A percentile compares a stretch with the other conserved stretches of the same genome.
phyloP scores from a whole-genome alignment of 2,797 vertebrate genomes.

The Chromobotia macracanthus region DNA sequence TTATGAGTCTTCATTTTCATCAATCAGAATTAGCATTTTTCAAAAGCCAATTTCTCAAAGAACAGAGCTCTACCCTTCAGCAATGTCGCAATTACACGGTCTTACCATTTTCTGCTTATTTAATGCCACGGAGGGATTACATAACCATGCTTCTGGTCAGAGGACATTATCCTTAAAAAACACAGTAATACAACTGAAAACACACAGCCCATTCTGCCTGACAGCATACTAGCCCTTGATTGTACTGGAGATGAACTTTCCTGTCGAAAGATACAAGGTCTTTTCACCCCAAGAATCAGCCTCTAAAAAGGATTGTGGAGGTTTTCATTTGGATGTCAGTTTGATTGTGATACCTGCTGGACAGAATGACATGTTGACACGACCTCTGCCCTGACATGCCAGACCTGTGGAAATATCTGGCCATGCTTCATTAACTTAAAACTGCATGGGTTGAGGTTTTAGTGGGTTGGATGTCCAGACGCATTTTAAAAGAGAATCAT shows the following conservation, averaged over 20 bases:
- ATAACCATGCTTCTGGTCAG: conserved; percentile 41
- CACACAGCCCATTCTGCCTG: conserved; percentile 35
- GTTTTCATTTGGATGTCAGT: neutral
- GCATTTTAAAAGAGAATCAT: neutral
- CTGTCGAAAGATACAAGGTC: conserved; percentile 26
- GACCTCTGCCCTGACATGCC: conserved; percentile 7
- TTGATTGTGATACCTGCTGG: conserved; percentile 8
- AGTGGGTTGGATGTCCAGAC: conserved; percentile 1
- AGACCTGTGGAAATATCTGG: conserved; percentile 22
- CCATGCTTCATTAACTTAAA: conserved; percentile 25
- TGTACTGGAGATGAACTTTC: conserved; percentile 49
- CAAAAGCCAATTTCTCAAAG: conserved; percentile 15
- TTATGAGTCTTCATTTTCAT: conserved; percentile 27
- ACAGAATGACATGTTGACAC: conserved; percentile 9
- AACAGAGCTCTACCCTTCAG: conserved; percentile 2
- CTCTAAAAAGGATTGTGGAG: conserved; percentile 3
- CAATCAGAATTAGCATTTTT: conserved; percentile 6
- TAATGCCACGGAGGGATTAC: conserved; percentile 29
- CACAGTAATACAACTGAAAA: conserved; percentile 29
- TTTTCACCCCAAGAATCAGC: neutral
- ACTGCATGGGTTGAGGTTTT: neutral
- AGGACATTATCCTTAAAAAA: conserved; percentile 37
- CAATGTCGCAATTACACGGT: conserved; percentile 22
- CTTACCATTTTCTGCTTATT: conserved; percentile 29
- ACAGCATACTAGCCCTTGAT: conserved; percentile 22